phyloP scores from a whole-genome alignment of 2,797 vertebrate genomes.

The Parauchenoglanis punctatus region DNA sequence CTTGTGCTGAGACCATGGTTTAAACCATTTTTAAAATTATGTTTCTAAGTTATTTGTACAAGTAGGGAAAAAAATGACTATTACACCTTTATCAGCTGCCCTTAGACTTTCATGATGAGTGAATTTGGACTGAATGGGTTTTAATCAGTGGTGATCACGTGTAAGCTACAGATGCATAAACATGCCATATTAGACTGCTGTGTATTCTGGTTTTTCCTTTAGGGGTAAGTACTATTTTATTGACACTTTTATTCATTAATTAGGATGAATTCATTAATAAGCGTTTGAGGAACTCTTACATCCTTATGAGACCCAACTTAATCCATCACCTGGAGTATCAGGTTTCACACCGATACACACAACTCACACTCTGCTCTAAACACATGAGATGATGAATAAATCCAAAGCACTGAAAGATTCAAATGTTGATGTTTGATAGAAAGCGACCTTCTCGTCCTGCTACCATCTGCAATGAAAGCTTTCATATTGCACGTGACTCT shows the following conservation, averaged over 20 bases:
- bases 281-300: not conserved
- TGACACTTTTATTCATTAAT: not conserved
- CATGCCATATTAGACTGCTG: not conserved
- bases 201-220: not conserved
- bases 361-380: not conserved
- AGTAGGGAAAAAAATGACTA: not conserved
- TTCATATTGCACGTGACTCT: slow-evolving; percentile 43
- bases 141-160: not conserved
- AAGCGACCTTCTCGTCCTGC: slow-evolving; percentile 21
- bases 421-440: not conserved
- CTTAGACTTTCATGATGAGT: not conserved
- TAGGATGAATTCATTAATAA: not conserved
- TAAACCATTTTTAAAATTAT: too few relatives aligned
- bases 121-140: not conserved
- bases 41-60: not conserved
- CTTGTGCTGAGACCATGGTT: too few relatives aligned
- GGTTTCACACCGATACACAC: not conserved
- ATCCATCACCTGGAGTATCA: not conserved
- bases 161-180: not conserved
- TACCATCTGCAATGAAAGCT: slow-evolving; percentile 34
- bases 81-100: not conserved
- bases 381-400: not conserved
- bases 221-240: not conserved
- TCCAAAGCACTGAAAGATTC: not conserved
- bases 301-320: not conserved